Evolutionary conservation across 1,140 invertebrate genomes (phyloP).

Genomic region (Apis laboriosa): DNA sequence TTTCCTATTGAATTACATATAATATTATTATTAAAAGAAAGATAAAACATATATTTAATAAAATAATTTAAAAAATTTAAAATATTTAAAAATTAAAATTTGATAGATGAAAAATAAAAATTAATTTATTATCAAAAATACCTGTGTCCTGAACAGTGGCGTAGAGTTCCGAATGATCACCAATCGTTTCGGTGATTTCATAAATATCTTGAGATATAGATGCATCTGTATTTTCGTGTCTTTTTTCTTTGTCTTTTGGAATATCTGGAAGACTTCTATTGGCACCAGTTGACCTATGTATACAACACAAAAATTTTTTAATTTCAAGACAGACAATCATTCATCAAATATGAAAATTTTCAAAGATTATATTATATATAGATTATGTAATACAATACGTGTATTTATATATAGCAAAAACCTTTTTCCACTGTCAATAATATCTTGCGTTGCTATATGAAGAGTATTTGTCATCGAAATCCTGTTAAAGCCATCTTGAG

Average conservation of each 20-base stretch:
- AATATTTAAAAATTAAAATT: too few species aligned
- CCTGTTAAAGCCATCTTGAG: conserved; percentile 75
- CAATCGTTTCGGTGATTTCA: conserved; percentile 77
- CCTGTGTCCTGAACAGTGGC: conserved; percentile 85
- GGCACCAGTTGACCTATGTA: conserved; percentile 79
- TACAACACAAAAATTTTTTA: conserved; percentile 42
- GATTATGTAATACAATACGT: background rate
- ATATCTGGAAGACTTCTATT: conserved; percentile 86
- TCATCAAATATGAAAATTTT: background rate
- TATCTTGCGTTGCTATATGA: conserved; percentile 72
- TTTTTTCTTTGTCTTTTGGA: conserved; percentile 79
- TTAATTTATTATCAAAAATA: conserved; percentile 28
- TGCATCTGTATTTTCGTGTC: conserved; percentile 71
- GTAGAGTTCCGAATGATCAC: conserved; percentile 85
- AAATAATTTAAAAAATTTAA: background rate
- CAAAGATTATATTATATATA: background rate
- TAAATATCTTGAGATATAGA: conserved; percentile 78
- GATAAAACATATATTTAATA: background rate
- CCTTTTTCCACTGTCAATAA: conserved; percentile 78
- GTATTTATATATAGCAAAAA: conserved; percentile 49
- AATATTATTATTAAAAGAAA: background rate
- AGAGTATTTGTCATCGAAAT: conserved; percentile 70
- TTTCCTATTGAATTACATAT: conserved; percentile 43
- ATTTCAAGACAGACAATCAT: background rate
- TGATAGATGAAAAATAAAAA: background rate